Evolutionary conservation across 2,888 invertebrate genomes (phyloP).

Genomic region (Scaptomyza parva): DNA sequence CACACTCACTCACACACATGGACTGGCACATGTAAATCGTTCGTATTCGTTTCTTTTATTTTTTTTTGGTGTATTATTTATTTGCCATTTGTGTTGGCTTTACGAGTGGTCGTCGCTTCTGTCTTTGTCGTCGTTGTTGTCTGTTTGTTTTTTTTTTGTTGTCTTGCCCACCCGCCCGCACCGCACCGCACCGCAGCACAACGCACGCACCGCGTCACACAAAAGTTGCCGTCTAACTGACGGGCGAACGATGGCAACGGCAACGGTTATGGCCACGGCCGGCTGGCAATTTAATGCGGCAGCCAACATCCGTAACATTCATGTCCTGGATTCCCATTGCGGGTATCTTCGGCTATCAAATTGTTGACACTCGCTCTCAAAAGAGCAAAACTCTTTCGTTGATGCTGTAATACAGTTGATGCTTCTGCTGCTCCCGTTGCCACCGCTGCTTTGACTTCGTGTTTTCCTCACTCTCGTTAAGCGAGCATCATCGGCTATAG

Average conservation of each 20-base stretch:
- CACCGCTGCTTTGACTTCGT: slow-evolving; percentile 29
- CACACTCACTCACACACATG: slow-evolving; percentile 13
- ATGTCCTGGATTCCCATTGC: slow-evolving; percentile 45
- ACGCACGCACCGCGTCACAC: slow-evolving; percentile 58
- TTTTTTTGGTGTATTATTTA: slow-evolving; percentile 20
- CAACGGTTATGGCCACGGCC: slow-evolving; percentile 37
- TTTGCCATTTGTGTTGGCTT: slow-evolving; percentile 45
- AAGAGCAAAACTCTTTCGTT: slow-evolving; percentile 44
- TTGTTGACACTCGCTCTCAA: slow-evolving; percentile 18
- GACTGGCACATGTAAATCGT: slow-evolving; percentile 21
- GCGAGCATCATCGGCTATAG: slow-evolving; percentile 3
- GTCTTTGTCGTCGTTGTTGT: slow-evolving; percentile 26
- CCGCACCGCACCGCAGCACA: slow-evolving; percentile 35
- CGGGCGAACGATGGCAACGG: slow-evolving; percentile 23
- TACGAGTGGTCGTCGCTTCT: slow-evolving; percentile 33
- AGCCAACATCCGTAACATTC: slow-evolving; percentile 21
- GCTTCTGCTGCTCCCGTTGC: too few species aligned
- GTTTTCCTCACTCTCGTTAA: slow-evolving; percentile 6
- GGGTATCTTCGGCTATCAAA: slow-evolving; percentile 15
- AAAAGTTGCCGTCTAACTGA: slow-evolving; percentile 71
- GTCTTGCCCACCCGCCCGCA: slow-evolving; percentile 30
- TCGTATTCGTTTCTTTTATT: slow-evolving; percentile 23
- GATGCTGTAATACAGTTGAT: slow-evolving; percentile 30
- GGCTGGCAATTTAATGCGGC: slow-evolving; percentile 33
- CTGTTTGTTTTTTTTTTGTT: neutral